Conservation (phyloP, 1,140 invertebrate genomes). For the Hirudo medicinalis region DNA sequence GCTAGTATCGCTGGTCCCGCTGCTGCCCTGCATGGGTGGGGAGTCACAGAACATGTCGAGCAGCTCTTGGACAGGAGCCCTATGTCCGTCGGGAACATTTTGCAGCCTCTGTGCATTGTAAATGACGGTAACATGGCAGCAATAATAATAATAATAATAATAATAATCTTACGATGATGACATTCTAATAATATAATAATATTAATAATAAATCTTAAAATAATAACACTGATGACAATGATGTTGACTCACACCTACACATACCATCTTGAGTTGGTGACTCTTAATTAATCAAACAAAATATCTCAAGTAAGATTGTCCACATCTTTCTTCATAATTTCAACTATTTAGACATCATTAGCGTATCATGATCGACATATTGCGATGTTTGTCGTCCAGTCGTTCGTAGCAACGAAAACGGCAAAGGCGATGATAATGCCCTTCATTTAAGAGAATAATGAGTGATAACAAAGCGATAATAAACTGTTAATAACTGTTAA, state of each 20-base stretch:
- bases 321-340: not conserved
- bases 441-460: not conserved
- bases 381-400: not conserved
- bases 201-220: no score
- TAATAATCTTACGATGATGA: not conserved
- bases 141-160: conserved; percentile 3
- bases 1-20: not conserved
- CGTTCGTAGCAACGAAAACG: not conserved
- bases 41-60: conserved; percentile 2
- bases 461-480: not conserved
- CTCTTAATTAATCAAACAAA: not conserved
- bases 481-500: not conserved
- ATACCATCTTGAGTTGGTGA: no score
- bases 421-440: not conserved
- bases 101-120: not conserved
- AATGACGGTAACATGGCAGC: not conserved
- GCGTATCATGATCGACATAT: not conserved
- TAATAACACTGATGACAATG: not conserved
- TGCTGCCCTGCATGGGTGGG: not conserved
- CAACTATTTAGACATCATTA: not conserved
- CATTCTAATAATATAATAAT: no score
- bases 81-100: not conserved
- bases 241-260: no score
- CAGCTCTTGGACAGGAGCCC: not conserved
- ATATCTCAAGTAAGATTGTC: not conserved